Percentiles rank a stretch among this genome's conserved stretches.
Evolutionary conservation across 1,140 invertebrate genomes (phyloP).

Genomic region (Lepidurus packardi): DNA sequence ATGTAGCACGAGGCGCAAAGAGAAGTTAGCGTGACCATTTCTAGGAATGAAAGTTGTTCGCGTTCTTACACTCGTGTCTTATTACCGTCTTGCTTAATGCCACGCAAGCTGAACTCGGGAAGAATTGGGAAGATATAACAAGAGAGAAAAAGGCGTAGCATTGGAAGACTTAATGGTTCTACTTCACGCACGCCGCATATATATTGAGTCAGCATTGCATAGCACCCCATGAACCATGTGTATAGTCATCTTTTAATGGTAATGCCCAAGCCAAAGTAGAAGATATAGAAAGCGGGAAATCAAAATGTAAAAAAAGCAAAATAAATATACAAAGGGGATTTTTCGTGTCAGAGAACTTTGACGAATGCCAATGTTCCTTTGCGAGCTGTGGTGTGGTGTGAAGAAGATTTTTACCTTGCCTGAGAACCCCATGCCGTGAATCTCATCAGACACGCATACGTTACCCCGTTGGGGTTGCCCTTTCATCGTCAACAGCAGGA

Average conservation of each 20-base stretch:
- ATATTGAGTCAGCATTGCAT: neutral
- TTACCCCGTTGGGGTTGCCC: conserved; percentile 17
- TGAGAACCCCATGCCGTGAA: conserved; percentile 9
- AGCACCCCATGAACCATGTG: conserved; percentile 1
- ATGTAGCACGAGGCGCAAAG: neutral
- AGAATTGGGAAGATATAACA: conserved; percentile 1
- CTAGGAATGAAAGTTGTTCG: neutral
- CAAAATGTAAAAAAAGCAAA: neutral
- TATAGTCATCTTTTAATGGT: conserved; percentile 22
- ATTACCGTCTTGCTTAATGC: neutral
- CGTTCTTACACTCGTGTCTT: conserved; percentile 6
- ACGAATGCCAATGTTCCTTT: conserved; percentile 15
- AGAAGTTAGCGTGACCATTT: neutral
- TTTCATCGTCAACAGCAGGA: conserved; percentile 18
- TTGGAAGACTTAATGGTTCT: conserved; percentile 22
- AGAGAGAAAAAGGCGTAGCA: conserved; percentile 17
- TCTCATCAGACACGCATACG: conserved; percentile 21
- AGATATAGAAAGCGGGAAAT: neutral
- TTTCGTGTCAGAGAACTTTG: neutral
- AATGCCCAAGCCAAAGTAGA: neutral
- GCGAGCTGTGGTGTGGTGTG: conserved; percentile 13
- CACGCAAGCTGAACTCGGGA: conserved; percentile 10
- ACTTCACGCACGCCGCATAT: conserved; percentile 18
- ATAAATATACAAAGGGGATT: neutral
- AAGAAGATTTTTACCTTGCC: conserved; percentile 14